Evolutionary conservation across 35 echinoderm and acorn worm genomes (phyloP), one percentile per base, ranked within the genome.

Genomic region (Patiria miniata): DNA sequence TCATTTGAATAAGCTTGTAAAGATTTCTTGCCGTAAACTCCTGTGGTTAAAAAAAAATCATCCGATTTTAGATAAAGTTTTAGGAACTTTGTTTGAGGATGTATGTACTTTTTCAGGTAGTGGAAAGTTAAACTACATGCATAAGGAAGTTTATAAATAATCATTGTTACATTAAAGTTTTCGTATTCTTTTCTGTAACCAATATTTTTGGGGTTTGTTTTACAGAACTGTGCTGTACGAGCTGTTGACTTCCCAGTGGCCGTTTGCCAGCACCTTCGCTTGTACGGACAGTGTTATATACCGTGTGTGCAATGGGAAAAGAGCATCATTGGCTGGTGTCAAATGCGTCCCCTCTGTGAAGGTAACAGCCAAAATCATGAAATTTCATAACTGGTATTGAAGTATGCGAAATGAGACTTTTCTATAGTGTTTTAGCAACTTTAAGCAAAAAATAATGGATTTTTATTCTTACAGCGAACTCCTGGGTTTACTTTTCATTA

Each of bases 241-340:
- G 82, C 82, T 84, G 29, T 39, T 84, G 29, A 84, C 51, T 37
- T 17, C 33, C 38, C 22, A 53, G 22, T 84, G 82, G 82, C 82
- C 82, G 39, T 84, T 84, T 84, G 82, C 82, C 1, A 0, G n/a
- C 51, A 73, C 26, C 10, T 73, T 73, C 8, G 30, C 36, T 17
- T 58, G 52, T 30, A 61, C 51, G 18, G 18, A 65, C 36, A 37
- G 54, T 14, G 51, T 60, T 14, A 84, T 84, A 34, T 84, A 84
- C 34, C 82, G 57, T 59, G 82, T 84, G 23, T 84, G 82, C 19
- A 84, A n/a, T 19, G 82, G 82, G 54, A 84, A 84, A 58, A 54
- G 82, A 33, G 57, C 51, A 16, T 82, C 80, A 33, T 42, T 82
- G 7, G 51, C 40, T 14, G 51, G 51, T 7, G 51, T 82, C 51